Evolutionary conservation across 2,113 vertebrate genomes (phyloP), one percentile per base, ranked within the genome.

Genomic region (Clarias magur): DNA sequence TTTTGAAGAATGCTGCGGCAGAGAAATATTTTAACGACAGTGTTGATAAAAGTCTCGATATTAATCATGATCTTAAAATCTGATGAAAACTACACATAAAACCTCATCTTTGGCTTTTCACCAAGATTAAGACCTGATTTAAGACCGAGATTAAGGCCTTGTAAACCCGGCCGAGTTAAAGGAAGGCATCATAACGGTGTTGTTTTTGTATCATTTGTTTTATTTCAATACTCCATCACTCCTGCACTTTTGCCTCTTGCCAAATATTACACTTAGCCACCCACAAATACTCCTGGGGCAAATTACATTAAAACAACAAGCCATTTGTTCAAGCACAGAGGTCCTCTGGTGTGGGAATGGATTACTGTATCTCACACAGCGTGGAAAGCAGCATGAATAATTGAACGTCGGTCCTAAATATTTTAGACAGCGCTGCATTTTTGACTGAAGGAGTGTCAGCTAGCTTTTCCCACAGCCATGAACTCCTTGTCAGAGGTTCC

Each of bases 251-350:
- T 9, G 60, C 48, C 38, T 76, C 79, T 62, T 85, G 54, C 53
- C 65, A 89, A 90, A 91, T 88, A 82, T 90, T 86, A 80, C 27
- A 90, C 80, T 86, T 80, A 73, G 70, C 82, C 85, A 60, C 88
- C 85, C 90, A 90, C 54, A 34, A 85, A 87, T 70, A 82, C 88
- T 83, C 70, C 86, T 54, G 75, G 83, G 30, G 87, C 86, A 82
- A 88, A 89, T 90, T 90, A 84, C 80, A 91, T 87, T 87, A 87
- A 57, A 62, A 87, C 80, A 87, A 83, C 86, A 85, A 82, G 80
- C n/a, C 56, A 85, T 85, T 78, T 76, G 88, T 90, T 82, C 59
- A 85, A 63, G 86, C 72, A 86, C 59, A n/a, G 60, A 86, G 79
- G 78, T 84, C 87, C 56, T 84, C 59, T 65, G 80, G 62, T 79